Percentiles rank a stretch among this genome's conserved stretches.
phyloP scores from a whole-genome alignment of 2,797 vertebrate genomes.

The Arnoldichthys spilopterus region DNA sequence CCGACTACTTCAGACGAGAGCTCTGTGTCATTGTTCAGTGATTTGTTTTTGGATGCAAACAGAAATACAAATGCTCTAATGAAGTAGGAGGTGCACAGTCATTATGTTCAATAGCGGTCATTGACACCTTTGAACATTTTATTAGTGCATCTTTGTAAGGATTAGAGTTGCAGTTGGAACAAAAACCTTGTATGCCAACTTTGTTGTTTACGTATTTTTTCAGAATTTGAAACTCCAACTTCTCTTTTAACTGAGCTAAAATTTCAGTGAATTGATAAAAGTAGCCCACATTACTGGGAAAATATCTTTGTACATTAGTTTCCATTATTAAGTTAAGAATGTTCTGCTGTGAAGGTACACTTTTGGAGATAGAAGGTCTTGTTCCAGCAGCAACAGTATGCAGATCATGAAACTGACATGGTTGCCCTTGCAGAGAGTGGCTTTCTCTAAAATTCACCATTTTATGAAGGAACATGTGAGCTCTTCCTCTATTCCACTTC shows the following conservation, averaged over 20 bases:
- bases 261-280: too few species aligned
- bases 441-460: slow-evolving; percentile 21
- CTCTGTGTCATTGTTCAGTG: slow-evolving; percentile 16
- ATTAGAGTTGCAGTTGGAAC: not conserved
- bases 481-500: slow-evolving; percentile 57
- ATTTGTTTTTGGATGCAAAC: slow-evolving; percentile 24
- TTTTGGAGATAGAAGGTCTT: too few species aligned
- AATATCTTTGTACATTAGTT: too few species aligned
- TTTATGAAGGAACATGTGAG: slow-evolving; percentile 53
- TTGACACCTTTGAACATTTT: slow-evolving; percentile 21
- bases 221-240: too few species aligned
- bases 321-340: too few species aligned
- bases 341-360: too few species aligned
- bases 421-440: not conserved
- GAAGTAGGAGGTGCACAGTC: slow-evolving; percentile 7
- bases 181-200: too few species aligned
- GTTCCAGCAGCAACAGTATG: not conserved
- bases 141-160: slow-evolving; percentile 14
- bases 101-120: not conserved
- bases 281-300: too few species aligned
- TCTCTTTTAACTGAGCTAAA: too few species aligned
- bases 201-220: too few species aligned
- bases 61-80: slow-evolving; percentile 2
- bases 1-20: slow-evolving; percentile 36
- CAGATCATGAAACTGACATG: slow-evolving; percentile 23